Conservation (phyloP, 2,797 vertebrate genomes). For the Tenualosa ilisha region DNA sequence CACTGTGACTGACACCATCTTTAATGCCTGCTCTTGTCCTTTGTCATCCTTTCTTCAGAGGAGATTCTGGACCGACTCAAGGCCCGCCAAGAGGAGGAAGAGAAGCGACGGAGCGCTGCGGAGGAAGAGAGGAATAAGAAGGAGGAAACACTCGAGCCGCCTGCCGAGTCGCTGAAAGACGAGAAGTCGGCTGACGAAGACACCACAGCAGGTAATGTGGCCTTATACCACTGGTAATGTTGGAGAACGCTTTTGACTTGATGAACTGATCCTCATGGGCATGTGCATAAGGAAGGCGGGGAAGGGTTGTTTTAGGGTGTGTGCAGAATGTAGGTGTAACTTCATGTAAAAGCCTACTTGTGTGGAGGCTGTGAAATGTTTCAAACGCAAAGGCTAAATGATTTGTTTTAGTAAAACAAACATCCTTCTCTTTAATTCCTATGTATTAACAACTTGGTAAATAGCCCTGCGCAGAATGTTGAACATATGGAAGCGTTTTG, state of each 20-base stretch:
- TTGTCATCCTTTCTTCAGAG: slow-evolving; percentile 69
- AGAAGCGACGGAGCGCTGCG: slow-evolving; percentile 77
- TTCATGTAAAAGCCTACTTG: not conserved
- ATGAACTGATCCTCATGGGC: not conserved
- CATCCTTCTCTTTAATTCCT: not conserved
- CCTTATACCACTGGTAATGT: not conserved
- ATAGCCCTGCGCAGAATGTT: not conserved
- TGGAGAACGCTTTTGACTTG: not conserved
- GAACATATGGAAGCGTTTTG: not conserved
- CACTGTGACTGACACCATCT: not conserved
- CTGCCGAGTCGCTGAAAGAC: slow-evolving; percentile 67
- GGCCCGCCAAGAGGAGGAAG: slow-evolving; percentile 84
- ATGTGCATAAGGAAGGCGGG: slow-evolving; percentile 30
- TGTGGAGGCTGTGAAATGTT: not conserved
- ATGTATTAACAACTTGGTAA: not conserved
- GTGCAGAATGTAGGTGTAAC: not conserved
- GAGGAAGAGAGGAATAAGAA: slow-evolving; percentile 79
- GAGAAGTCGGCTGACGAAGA: slow-evolving; percentile 60
- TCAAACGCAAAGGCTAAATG: not conserved
- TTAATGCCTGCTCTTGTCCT: not conserved
- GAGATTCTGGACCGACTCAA: slow-evolving; percentile 90
- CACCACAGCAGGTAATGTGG: slow-evolving; percentile 76
- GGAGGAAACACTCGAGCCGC: slow-evolving; percentile 61
- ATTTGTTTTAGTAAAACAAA: not conserved
- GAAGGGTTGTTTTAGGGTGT: slow-evolving; percentile 11